These are phyloP conservation scores for Siderastrea radians DNA, from an alignment of 92 coral and sea anemone species.

Conservation along the genomic window DNA sequence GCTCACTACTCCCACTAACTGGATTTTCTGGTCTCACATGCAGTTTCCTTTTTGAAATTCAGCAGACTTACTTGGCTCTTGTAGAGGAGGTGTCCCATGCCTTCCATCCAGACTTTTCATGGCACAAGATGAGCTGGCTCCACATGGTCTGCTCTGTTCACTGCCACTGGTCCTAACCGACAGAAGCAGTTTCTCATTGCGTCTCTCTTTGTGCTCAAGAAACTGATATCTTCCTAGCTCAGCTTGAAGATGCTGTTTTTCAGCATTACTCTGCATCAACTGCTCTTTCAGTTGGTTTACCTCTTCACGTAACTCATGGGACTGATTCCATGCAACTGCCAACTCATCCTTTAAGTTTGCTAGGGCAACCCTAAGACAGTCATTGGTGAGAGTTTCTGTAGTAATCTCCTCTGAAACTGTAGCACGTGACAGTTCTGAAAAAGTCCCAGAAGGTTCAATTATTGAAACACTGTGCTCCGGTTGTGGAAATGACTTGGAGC, in stretches of 20 bases:
- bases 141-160: too few species aligned
- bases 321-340: background rate
- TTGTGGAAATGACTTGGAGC: too few species aligned
- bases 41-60: too few species aligned
- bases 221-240: background rate
- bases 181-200: background rate
- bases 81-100: background rate
- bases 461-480: background rate
- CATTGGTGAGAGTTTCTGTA: background rate
- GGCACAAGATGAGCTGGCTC: too few species aligned
- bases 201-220: slow-evolving; percentile 2
- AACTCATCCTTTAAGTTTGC: background rate
- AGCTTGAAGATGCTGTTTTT: background rate
- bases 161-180: too few species aligned
- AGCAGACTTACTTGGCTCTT: background rate
- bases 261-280: background rate
- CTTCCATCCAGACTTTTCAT: too few species aligned
- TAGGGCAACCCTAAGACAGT: too few species aligned
- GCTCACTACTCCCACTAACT: too few species aligned
- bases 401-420: background rate
- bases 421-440: too few species aligned
- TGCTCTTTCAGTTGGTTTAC: background rate
- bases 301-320: slow-evolving; percentile 1
- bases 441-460: too few species aligned
- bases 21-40: too few species aligned